Evolutionary conservation across 1,140 invertebrate species (phyloP).

Genomic region (Adelges cooleyi): DNA sequence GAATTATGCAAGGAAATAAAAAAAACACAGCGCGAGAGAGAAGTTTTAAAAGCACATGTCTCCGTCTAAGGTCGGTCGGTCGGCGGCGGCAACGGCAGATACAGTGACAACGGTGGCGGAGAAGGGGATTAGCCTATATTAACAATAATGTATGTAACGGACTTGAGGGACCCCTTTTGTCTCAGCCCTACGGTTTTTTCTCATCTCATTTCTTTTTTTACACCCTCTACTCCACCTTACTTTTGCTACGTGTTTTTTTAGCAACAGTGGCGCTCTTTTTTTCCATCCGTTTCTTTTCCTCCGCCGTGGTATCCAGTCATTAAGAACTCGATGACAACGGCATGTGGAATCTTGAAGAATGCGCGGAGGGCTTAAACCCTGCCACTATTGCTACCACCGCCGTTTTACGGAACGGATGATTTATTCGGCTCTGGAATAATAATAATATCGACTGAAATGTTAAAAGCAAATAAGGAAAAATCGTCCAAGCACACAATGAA

Average conservation of each 20-base stretch:
- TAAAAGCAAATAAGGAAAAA: conserved; percentile 17
- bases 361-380: not conserved
- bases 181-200: conserved; percentile 20
- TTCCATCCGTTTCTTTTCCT: not conserved
- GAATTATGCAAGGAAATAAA: conserved; percentile 28
- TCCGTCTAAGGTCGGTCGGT: not conserved
- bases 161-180: conserved; percentile 26
- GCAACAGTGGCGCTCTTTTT: not conserved
- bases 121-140: conserved; percentile 27
- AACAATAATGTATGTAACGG: conserved; percentile 28
- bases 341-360: conserved; percentile 24
- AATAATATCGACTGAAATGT: conserved; percentile 16
- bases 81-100: not conserved
- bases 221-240: not conserved
- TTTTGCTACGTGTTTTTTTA: conserved; percentile 14
- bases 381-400: not conserved
- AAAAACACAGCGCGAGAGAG: not conserved
- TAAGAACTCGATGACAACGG: conserved; percentile 15
- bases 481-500: not conserved
- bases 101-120: not conserved
- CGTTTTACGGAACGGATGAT: not conserved
- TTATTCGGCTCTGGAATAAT: not conserved
- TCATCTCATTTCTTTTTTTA: not conserved
- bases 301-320: not conserved
- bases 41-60: conserved; percentile 26